Evolutionary conservation across 2,113 vertebrate genomes (phyloP).

Genomic region (Alligator mississippiensis): DNA sequence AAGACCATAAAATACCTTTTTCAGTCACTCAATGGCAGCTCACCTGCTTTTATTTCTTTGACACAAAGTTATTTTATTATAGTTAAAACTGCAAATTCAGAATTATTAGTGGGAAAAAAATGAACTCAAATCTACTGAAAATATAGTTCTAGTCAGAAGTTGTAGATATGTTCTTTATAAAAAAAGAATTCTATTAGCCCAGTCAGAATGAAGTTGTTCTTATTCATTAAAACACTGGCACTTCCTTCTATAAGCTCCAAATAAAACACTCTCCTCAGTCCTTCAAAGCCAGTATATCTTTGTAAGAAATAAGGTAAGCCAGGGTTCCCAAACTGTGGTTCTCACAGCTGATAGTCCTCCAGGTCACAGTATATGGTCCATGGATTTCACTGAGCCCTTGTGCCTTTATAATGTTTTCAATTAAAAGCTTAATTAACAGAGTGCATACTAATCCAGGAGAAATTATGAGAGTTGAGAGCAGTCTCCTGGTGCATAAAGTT

Average conservation of each 20-base stretch:
- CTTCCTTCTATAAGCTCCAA: not conserved
- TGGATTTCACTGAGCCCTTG: no score
- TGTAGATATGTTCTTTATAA: not conserved
- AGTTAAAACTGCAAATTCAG: not conserved
- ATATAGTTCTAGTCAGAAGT: not conserved
- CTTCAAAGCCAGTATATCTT: not conserved
- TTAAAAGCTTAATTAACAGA: no score
- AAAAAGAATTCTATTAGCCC: not conserved
- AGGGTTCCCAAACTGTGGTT: no score
- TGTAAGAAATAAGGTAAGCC: not conserved
- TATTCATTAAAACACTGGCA: not conserved
- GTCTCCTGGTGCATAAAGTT: no score
- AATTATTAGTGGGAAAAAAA: not conserved
- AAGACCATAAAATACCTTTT: not conserved
- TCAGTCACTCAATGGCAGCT: no score
- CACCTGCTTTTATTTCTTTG: no score
- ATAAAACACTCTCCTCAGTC: not conserved
- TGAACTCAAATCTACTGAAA: slow-evolving; percentile 1
- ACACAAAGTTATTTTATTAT: no score
- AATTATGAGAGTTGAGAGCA: no score
- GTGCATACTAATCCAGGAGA: no score
- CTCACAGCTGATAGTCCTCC: no score
- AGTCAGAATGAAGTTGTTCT: not conserved
- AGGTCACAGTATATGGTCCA: no score
- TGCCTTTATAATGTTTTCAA: no score